Base-by-base conservation (phyloP, 2,888 invertebrate species). In the Noctua janthina region DNA sequence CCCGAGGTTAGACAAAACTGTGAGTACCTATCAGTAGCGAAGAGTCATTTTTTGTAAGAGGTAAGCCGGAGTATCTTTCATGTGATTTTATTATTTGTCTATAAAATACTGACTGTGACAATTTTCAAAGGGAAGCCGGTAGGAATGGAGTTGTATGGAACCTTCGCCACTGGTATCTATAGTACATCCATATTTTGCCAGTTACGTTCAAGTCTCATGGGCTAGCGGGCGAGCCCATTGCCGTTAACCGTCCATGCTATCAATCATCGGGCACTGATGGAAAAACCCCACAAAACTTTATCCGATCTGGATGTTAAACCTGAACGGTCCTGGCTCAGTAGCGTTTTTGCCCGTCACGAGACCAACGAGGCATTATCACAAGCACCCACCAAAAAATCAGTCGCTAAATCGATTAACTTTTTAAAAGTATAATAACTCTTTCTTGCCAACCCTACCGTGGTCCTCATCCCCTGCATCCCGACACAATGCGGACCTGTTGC, bases 401-500 rank as follows among this genome's bases (percentile, higher is more conserved):
- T 0, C 64, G 8, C 8, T 3, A 64, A 17, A 1, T 35, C 35
- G 35, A 64, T 29, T 62, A 46, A 54, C 15, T 59, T 49, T 29
- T 0, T 4, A 74, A 74, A 73, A 11, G 4, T 68, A 11, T 46
- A 66, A 43, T 49, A 85, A 82, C 76, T 88, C 84, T 79, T 90
- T 70, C 35, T 67, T 74, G 90, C 0, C 93, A 95, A 70, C 95
- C 95, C 95, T 95, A 83, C 1, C n/a, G 49, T 68, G 81, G 81
- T 88, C 93, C 91, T 91, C 94, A 95, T 95, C 95, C 93, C 95
- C 93, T 93, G 94, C 94, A 94, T 95, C 95, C 94, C 94, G 94
- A 94, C 94, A 94, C 95, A 95, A 95, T 94, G 94, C 94, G 93
- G 95, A 95, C 96, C 96, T 96, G 96, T 95, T 95, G 94, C 94